A percentile compares a stretch with the other conserved stretches of the same genome.
phyloP scores from a whole-genome alignment of 1,140 invertebrate species.

The Choristoneura fumiferana region DNA sequence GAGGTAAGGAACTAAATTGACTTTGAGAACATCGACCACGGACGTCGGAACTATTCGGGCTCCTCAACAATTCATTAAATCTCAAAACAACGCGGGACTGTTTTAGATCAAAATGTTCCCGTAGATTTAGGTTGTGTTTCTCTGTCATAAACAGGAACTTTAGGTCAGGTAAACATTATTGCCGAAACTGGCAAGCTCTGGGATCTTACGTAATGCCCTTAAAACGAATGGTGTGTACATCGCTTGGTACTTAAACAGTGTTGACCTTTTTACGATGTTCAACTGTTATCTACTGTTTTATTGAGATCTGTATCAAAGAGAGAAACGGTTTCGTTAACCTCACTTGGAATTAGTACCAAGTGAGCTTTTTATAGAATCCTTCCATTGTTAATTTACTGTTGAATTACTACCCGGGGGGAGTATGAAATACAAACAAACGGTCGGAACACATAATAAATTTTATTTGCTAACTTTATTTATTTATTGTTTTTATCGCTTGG shows the following conservation, averaged over 20 bases:
- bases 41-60: too few relatives aligned
- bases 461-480: too few relatives aligned
- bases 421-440: too few relatives aligned
- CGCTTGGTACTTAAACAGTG: background rate
- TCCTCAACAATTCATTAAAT: too few relatives aligned
- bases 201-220: background rate
- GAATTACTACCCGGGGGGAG: too few relatives aligned
- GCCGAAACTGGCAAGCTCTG: background rate
- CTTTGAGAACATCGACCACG: too few relatives aligned
- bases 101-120: constrained; percentile 43
- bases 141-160: constrained; percentile 27
- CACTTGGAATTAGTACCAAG: constrained; percentile 7
- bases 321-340: constrained; percentile 24
- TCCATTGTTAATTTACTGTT: too few relatives aligned
- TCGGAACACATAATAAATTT: too few relatives aligned
- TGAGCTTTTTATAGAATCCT: too few relatives aligned
- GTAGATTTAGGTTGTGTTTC: constrained; percentile 35
- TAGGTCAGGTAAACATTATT: constrained; percentile 13
- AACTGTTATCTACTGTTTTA: constrained; percentile 12
- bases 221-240: background rate
- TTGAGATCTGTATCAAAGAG: constrained; percentile 3
- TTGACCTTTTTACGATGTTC: constrained; percentile 8
- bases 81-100: background rate
- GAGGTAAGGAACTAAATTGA: too few relatives aligned
- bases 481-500: too few relatives aligned